phyloP scores from a whole-genome alignment of 2,888 invertebrate species.

The Dastarcus helophoroides region DNA sequence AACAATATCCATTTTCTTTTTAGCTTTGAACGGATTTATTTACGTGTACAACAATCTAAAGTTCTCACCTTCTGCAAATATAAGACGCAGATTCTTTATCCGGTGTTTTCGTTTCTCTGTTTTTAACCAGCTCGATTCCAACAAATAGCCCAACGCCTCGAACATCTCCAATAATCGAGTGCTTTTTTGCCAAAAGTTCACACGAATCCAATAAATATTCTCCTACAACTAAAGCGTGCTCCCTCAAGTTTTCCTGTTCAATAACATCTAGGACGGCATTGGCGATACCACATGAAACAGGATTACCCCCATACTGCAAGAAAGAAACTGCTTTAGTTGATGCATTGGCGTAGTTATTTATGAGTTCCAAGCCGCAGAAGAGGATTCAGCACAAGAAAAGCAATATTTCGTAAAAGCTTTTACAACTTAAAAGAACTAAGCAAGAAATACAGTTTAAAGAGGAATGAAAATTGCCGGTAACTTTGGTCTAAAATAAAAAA shows the following conservation, averaged over 20 bases:
- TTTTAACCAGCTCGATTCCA: slow-evolving; percentile 85
- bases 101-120: slow-evolving; percentile 62
- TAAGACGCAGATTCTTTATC: slow-evolving; percentile 73
- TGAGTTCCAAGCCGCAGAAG: no score
- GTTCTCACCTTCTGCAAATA: slow-evolving; percentile 53
- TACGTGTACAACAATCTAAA: no score
- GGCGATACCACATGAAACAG: slow-evolving; percentile 94
- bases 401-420: no score
- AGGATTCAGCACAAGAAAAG: no score
- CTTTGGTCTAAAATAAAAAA: no score
- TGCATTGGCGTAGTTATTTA: no score
- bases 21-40: no score
- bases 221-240: slow-evolving; percentile 75
- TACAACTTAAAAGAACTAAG: no score
- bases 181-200: slow-evolving; percentile 57
- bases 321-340: no score
- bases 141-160: slow-evolving; percentile 87
- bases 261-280: slow-evolving; percentile 91
- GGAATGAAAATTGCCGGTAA: no score
- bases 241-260: slow-evolving; percentile 72
- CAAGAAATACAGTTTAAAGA: no score
- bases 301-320: slow-evolving; percentile 98
- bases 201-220: slow-evolving; percentile 61
- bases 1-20: background rate
- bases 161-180: slow-evolving; percentile 75